These are phyloP conservation scores for Pachliopta kotzebuea DNA, from an alignment of 2,888 invertebrate species.

Conservation along the genomic window DNA sequence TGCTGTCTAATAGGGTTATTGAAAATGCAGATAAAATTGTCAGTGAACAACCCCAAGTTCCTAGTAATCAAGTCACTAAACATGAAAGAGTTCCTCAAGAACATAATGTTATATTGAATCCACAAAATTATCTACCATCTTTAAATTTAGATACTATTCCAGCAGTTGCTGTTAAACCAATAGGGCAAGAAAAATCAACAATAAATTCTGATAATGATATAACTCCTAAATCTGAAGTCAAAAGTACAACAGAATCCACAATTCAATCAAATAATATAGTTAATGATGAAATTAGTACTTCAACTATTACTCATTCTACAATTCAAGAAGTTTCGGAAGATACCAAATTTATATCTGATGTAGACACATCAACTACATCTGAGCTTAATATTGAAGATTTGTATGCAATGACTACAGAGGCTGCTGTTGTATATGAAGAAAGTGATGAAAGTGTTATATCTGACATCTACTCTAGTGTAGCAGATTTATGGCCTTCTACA, in stretches of 20 bases:
- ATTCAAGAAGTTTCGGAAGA: slow-evolving; percentile 1
- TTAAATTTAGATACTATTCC: slow-evolving; percentile 22
- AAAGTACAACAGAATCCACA: slow-evolving; percentile 32
- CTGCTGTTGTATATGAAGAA: slow-evolving; percentile 32
- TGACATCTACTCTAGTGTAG: slow-evolving; percentile 56
- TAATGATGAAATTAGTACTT: slow-evolving; percentile 4
- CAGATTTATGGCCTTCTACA: slow-evolving; percentile 59
- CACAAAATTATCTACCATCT: not conserved
- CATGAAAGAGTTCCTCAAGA: slow-evolving; percentile 2
- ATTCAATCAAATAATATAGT: not conserved
- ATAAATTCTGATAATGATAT: slow-evolving; percentile 5
- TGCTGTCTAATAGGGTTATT: slow-evolving; percentile 27
- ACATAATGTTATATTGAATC: slow-evolving; percentile 5
- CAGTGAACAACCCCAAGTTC: slow-evolving; percentile 16
- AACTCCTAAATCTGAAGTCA: not conserved
- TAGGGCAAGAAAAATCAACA: slow-evolving; percentile 12
- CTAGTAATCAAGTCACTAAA: slow-evolving; percentile 11
- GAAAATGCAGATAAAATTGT: slow-evolving; percentile 27
- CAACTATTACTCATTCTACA: slow-evolving; percentile 5
- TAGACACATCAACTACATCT: slow-evolving; percentile 10
- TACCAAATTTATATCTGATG: slow-evolving; percentile 15
- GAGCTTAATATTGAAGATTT: slow-evolving; percentile 32
- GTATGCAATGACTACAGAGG: slow-evolving; percentile 37
- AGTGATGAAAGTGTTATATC: slow-evolving; percentile 53
- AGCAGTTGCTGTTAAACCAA: not conserved